These are phyloP conservation scores for Caenorhabditis latens DNA, from an alignment of 1,140 invertebrate genomes.

Conservation along the genomic window DNA sequence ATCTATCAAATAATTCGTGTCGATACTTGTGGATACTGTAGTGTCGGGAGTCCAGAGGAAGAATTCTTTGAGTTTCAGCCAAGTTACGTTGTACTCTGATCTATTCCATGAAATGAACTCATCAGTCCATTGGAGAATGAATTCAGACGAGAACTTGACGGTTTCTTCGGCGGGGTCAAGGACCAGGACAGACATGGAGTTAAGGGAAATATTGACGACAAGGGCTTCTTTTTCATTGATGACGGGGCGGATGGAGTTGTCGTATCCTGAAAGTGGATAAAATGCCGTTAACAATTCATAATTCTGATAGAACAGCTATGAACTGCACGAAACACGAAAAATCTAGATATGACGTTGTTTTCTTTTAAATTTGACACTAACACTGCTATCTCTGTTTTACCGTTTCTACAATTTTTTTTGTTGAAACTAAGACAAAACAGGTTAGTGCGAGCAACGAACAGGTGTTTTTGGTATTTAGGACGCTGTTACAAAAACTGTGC, in stretches of 20 bases:
- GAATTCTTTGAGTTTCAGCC: conserved; percentile 57
- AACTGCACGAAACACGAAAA: too few relatives aligned
- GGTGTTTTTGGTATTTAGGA: too few relatives aligned
- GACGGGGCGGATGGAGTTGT: conserved; percentile 36
- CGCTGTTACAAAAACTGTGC: too few relatives aligned
- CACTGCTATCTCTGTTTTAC: too few relatives aligned
- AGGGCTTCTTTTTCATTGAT: conserved; percentile 18
- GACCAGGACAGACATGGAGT: conserved; percentile 24
- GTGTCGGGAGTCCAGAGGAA: conserved; percentile 54
- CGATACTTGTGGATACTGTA: conserved; percentile 48
- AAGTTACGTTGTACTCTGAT: conserved; percentile 19
- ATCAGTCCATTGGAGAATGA: conserved; percentile 57
- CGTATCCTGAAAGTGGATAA: conserved; percentile 54
- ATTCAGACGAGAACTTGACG: conserved; percentile 40
- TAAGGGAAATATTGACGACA: conserved; percentile 43
- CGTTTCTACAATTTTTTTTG: too few relatives aligned
- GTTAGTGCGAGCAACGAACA: too few relatives aligned
- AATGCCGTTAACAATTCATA: too few relatives aligned
- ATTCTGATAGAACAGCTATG: too few relatives aligned
- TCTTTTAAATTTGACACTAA: too few relatives aligned
- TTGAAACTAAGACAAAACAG: too few relatives aligned
- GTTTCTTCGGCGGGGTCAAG: conserved; percentile 55
- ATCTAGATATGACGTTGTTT: too few relatives aligned
- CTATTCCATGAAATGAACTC: conserved; percentile 42
- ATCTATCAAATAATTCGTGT: conserved; percentile 18